Base-by-base conservation (phyloP, 2,888 invertebrate genomes). In the Oxyteleia sp. region DNA sequence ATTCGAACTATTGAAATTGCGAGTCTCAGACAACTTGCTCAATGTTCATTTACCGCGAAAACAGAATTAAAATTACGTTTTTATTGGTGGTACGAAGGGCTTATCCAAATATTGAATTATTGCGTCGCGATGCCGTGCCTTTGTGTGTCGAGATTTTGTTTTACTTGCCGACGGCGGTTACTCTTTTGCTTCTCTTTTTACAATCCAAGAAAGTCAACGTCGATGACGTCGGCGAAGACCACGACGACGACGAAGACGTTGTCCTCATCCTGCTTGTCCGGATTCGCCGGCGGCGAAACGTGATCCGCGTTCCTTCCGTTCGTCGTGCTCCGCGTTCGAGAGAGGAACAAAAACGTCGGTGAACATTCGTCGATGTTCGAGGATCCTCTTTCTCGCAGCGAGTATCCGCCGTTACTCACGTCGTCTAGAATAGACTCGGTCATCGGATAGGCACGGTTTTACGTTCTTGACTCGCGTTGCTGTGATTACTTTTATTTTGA, bases 261-360 rank as follows among this genome's bases (percentile, higher is more conserved):
- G 63, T 82, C 57, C 63, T 78, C 66, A 55, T 63, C 72, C 74
- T 61, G 41, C 63, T 47, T 57, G 75, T 61, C 71, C 79, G 71
- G 69, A 72, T 75, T 72, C 72, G 82, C 84, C 85, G 82, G 69
- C 80, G 84, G 84, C 83, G 83, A 86, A 86, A 85, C 86, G 88
- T 83, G 86, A 87, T 75, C 85, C 84, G 82, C 84, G 82, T 81
- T 80, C 83, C 82, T 87, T 85, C 86, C 75, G 84, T 69, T 75
- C 41, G 68, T 64, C 75, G 63, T 71, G 69, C 72, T 57, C 63
- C 51, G 71, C 83, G 59, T 64, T 69, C 76, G 71, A 35, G 29
- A 55, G 64, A 71, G 75, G 79, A 71, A 84, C 74, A 84, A 84
- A 84, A 84, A 80, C 83, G 79, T 75, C 78, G 78, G 78, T 75